A percentile compares a stretch with the other conserved stretches of the same genome.
These are phyloP conservation scores for Aegypius monachus DNA, from an alignment of 2,113 vertebrate genomes.

Conservation along the genomic window DNA sequence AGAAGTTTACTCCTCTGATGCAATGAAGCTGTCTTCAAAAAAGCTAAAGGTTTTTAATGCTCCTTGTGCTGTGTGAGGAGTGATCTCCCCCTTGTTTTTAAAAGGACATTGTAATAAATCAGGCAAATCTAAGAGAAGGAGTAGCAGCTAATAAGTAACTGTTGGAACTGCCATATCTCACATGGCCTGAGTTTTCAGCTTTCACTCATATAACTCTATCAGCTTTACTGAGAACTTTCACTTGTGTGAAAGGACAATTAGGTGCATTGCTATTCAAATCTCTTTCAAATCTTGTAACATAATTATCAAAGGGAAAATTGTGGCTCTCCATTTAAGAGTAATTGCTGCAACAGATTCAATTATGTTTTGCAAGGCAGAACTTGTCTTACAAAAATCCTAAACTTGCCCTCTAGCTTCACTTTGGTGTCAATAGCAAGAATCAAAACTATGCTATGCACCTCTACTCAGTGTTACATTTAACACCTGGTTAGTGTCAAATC, in stretches of 20 bases:
- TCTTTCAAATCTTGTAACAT: background rate
- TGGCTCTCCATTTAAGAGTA: background rate
- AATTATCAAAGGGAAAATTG: background rate
- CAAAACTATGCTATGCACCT: background rate
- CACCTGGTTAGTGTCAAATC: background rate
- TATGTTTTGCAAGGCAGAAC: background rate
- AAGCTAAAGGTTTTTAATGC: background rate
- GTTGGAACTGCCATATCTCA: background rate
- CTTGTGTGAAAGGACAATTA: background rate
- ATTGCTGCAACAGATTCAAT: conserved; percentile 1
- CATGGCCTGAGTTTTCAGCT: background rate
- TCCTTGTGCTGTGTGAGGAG: background rate
- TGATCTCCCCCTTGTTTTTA: background rate
- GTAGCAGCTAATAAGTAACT: background rate
- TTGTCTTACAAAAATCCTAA: background rate
- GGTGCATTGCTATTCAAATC: background rate
- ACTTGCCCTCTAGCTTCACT: background rate
- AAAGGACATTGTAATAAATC: background rate
- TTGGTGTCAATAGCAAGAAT: background rate
- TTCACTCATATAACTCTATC: background rate
- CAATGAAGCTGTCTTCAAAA: background rate
- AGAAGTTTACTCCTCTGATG: background rate
- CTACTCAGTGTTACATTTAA: background rate
- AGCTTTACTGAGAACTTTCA: background rate
- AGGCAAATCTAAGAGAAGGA: background rate